phyloP scores from a whole-genome alignment of 2,888 invertebrate species.

The Rotaria socialis region DNA sequence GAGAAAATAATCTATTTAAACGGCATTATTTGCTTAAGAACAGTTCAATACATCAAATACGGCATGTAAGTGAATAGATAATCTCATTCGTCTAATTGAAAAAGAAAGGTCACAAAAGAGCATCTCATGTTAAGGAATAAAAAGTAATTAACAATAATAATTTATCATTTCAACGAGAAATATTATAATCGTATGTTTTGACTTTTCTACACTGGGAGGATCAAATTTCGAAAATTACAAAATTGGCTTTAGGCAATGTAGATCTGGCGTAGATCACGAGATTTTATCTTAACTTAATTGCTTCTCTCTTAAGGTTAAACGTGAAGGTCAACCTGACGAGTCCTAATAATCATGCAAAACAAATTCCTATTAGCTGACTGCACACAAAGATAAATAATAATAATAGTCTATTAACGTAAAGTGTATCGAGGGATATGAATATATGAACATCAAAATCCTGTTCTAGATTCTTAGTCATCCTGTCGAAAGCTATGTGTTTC shows the following conservation, averaged over 20 bases:
- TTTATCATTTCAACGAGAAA: not conserved
- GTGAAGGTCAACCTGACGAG: no score
- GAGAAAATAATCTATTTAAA: not conserved
- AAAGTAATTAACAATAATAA: not conserved
- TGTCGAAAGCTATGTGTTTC: no score
- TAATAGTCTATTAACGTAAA: no score
- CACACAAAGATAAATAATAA: no score
- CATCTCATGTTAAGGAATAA: not conserved
- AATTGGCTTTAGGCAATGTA: not conserved
- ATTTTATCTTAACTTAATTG: not conserved
- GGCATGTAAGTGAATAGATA: not conserved
- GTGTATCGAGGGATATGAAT: no score
- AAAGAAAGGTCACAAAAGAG: not conserved
- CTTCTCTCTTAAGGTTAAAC: no score
- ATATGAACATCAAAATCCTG: no score
- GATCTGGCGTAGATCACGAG: not conserved
- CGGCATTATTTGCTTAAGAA: not conserved
- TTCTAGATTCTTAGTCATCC: no score
- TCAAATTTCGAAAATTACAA: not conserved
- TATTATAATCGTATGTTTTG: not conserved
- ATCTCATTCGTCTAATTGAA: not conserved
- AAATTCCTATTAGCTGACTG: no score
- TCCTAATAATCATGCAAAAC: no score
- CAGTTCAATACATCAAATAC: conserved; percentile 7
- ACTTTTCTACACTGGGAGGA: not conserved